phyloP scores from a whole-genome alignment of 2,797 vertebrate species.

The Myotis daubentonii region DNA sequence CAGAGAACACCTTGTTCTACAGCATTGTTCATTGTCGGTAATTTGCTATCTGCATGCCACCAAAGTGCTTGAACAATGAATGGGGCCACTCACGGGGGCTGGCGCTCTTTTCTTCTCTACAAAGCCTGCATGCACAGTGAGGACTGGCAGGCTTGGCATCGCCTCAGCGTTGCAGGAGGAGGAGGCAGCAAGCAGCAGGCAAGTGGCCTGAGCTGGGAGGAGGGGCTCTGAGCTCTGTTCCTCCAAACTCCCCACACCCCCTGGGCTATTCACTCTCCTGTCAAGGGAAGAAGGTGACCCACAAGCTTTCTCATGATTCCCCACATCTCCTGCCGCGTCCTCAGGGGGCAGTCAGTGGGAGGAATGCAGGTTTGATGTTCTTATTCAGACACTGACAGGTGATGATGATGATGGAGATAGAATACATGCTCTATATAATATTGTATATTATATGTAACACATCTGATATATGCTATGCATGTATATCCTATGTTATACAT shows the following conservation, averaged over 20 bases:
- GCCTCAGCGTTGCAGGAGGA: accelerated
- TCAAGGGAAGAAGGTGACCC: not conserved
- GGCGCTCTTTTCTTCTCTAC: not conserved
- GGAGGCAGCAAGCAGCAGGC: accelerated
- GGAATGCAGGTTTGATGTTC: not conserved
- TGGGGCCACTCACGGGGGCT: not conserved
- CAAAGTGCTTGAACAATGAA: not conserved
- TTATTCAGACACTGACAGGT: not conserved
- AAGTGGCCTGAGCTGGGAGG: not conserved
- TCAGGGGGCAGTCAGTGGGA: not conserved
- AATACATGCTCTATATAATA: not conserved
- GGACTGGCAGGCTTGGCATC: not conserved
- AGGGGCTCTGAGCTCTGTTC: not conserved
- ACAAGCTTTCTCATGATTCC: not conserved
- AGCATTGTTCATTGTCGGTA: not conserved
- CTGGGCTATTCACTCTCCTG: not conserved
- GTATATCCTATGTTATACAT: too few relatives aligned
- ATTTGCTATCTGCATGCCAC: not conserved
- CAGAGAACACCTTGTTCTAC: not conserved
- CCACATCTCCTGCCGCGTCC: not conserved
- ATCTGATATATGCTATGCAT: not conserved
- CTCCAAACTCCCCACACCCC: not conserved
- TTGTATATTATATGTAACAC: not conserved
- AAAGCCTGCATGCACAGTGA: accelerated
- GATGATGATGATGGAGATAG: not conserved